Evolutionary conservation across 2,797 vertebrate species (phyloP), one percentile per base, ranked within the genome.

Genomic region (Hoplostethus atlanticus): DNA sequence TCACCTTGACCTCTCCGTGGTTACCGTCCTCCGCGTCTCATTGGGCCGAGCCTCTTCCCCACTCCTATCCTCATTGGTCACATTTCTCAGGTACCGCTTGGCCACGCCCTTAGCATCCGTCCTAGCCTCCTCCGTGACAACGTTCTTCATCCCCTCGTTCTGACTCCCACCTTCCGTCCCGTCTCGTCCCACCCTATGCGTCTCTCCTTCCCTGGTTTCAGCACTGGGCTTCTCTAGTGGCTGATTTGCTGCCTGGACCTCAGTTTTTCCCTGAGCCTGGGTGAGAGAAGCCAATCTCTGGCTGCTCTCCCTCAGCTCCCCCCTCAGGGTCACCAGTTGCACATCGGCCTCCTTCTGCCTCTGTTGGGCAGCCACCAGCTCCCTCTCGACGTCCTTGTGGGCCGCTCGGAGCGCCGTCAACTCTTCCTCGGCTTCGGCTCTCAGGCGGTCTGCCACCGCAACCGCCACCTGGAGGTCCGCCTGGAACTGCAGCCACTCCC

Each of bases 401-500:
- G 84, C 83, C 2, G 57, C 57, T 50, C 85, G 82, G 31, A 94
- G 82, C 0, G 46, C 59, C 0, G 53, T 61, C 52, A 96, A 77
- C 70, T 95, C 95, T 34, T 95, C 95, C 36, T 95, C 94, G 0
- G 93, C 92, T 73, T 96, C 95, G 0, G 84, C 89, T 52, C 94
- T 86, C 66, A 96, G 80, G 7, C 95, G 90, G 75, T 96, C 95
- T 0, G 95, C 95, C 54, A 96, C 95, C 0, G 94, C 82, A 21
- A 96, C 92, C 0, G 95, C 95, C 87, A 96, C 95, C 90, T 96
- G 95, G 12, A 96, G 90, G 89, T 96, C 95, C 2, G 93, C 86
- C 89, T 96, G 95, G 87, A 96, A 96, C 87, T 96, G 95, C 74
- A 91, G 83, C 95, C 95, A 95, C 70, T 96, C 95, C 1, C 66